Conservation (phyloP, 1,140 invertebrate genomes). For the Dryas iulia region DNA sequence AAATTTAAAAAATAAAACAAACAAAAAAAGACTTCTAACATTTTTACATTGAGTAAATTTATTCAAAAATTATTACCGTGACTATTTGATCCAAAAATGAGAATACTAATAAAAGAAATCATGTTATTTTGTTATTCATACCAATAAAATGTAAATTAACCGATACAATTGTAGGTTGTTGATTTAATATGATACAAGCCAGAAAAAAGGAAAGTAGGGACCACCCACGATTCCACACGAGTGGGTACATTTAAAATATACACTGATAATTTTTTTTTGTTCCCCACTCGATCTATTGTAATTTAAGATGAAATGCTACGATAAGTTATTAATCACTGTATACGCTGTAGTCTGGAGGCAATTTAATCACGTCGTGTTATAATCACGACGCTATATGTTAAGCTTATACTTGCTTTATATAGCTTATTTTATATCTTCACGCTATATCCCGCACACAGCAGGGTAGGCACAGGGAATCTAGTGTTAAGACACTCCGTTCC, state of each 20-base stretch:
- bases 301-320: conserved; percentile 10
- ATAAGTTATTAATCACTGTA: conserved; percentile 7
- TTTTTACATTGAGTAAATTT: no score
- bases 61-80: background rate
- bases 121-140: background rate
- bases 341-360: background rate
- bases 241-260: background rate
- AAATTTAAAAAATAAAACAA: no score
- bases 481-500: no score
- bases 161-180: background rate
- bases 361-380: background rate
- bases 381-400: background rate
- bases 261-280: background rate
- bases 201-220: conserved; percentile 1
- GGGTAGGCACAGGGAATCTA: no score
- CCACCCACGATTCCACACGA: conserved; percentile 19
- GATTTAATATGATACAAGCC: background rate
- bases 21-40: no score
- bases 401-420: no score
- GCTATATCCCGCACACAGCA: background rate
- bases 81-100: background rate
- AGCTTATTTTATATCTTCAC: background rate
- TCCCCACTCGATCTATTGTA: background rate
- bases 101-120: background rate
- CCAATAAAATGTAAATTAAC: conserved; percentile 1